phyloP scores from a whole-genome alignment of 2,113 vertebrate genomes.

The Zosterops hypoxanthus region DNA sequence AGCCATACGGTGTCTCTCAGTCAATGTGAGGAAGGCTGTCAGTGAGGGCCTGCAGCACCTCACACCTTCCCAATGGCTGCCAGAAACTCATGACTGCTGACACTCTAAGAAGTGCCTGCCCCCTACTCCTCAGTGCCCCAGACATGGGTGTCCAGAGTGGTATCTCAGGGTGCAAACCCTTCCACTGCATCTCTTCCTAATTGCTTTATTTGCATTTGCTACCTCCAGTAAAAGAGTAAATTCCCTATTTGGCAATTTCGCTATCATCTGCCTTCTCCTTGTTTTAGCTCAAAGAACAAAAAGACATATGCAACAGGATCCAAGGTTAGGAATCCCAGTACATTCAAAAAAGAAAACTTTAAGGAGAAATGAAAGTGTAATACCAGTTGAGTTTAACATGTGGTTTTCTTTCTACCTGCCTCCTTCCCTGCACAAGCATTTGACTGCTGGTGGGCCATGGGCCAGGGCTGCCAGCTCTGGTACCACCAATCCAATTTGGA shows the following conservation, averaged over 20 bases:
- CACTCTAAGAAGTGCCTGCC: not conserved
- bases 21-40: fast-evolving
- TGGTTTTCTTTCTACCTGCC: not conserved
- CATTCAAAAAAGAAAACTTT: not conserved
- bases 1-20: not conserved
- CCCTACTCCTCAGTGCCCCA: not conserved
- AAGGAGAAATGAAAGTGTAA: not conserved
- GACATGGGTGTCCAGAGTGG: not conserved
- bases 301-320: not conserved
- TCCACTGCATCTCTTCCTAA: not conserved
- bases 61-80: not conserved
- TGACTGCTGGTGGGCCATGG: not conserved
- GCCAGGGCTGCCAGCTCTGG: not conserved
- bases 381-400: not conserved
- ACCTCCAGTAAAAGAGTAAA: not conserved
- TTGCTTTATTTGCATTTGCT: not conserved
- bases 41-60: not conserved
- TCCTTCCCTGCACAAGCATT: not conserved
- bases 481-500: fast-evolving
- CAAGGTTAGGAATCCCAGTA: not conserved
- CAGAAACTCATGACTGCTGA: not conserved
- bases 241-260: not conserved
- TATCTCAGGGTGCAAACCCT: not conserved
- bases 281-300: not conserved
- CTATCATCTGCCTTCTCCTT: not conserved